Base-by-base conservation (phyloP, 2,888 invertebrate genomes). In the Lasius fuliginosus region DNA sequence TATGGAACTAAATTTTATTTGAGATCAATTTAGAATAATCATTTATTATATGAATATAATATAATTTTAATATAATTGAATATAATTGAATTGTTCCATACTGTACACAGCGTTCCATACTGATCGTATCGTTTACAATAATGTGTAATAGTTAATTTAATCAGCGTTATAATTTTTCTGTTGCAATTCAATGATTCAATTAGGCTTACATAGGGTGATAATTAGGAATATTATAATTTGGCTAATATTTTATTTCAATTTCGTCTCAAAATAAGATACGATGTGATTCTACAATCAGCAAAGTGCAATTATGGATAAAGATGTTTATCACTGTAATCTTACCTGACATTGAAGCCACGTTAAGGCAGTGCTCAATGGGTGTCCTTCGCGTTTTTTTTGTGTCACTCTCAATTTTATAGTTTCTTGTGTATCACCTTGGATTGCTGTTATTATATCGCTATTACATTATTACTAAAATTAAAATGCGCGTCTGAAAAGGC, bases 351-450 rank as follows among this genome's bases (percentile, higher is more conserved):
- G 79, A 60, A 23, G 77, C 3, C 18, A 40, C 76, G 27, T 76
- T 42, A 42, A 79, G 33, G 58, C 42, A 42, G n/a, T 33, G 30
- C 18, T 76, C 36, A 23, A 23, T 36, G 33, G n/a, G 11, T 60
- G 73, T 46, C 60, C 79, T 81, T 73, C 46, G 23, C 23, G 23
- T 53, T 53, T n/a, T 53, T 49, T 49, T 40, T 46, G 30, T 68
- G 79, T 71, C 79, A 79, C 79, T 71, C 46, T 73, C 60, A 81
- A 81, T 81, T 73, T 73, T 46, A 60, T 81, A 81, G 79, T 79
- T 71, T 79, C 71, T 71, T 60, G 27, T 33, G 23, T 46, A 60
- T 46, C 33, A 36, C 79, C 79, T 81, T 81, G 79, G 12, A 33
- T 33, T 36, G 33, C 46, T 71, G 46, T 79, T 79, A 77, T 69